Conservation (phyloP, 2,113 vertebrate genomes). For the Notechis scutatus region DNA sequence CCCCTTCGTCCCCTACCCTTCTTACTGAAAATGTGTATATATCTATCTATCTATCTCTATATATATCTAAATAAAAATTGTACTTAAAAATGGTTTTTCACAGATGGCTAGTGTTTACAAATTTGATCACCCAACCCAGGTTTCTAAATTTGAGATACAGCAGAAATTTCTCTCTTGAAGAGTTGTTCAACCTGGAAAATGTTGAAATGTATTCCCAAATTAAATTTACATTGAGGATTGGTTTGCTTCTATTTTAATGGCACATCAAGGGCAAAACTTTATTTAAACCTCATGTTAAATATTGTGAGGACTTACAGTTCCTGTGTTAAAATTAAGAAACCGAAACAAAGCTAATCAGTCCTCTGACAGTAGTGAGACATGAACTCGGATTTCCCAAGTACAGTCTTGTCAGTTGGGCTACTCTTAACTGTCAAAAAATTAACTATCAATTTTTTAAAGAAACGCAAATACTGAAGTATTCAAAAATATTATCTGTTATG, state of each 20-base stretch:
- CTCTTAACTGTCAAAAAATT: not conserved
- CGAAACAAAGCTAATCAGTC: not conserved
- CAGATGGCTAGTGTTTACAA: accelerated
- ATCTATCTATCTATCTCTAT: no score
- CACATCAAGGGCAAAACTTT: not conserved
- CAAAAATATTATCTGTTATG: slow-evolving; percentile 30
- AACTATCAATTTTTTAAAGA: not conserved
- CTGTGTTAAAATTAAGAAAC: not conserved
- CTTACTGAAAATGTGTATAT: not conserved
- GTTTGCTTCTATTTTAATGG: slow-evolving; percentile 8
- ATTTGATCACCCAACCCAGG: not conserved
- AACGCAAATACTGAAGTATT: slow-evolving; percentile 31
- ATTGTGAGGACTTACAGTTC: slow-evolving; percentile 8
- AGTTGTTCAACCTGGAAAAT: slow-evolving; percentile 25
- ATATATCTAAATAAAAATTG: slow-evolving; percentile 14
- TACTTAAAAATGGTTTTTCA: not conserved
- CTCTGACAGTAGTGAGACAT: not conserved
- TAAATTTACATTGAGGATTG: slow-evolving; percentile 28
- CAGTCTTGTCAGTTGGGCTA: not conserved
- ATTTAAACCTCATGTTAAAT: slow-evolving; percentile 1
- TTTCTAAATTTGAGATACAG: not conserved
- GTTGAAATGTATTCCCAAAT: slow-evolving; percentile 17
- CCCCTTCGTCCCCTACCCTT: slow-evolving; percentile 23
- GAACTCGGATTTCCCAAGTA: not conserved
- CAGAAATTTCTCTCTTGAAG: not conserved